phyloP scores from a whole-genome alignment of 2,888 invertebrate genomes.

The Thumatha senex region DNA sequence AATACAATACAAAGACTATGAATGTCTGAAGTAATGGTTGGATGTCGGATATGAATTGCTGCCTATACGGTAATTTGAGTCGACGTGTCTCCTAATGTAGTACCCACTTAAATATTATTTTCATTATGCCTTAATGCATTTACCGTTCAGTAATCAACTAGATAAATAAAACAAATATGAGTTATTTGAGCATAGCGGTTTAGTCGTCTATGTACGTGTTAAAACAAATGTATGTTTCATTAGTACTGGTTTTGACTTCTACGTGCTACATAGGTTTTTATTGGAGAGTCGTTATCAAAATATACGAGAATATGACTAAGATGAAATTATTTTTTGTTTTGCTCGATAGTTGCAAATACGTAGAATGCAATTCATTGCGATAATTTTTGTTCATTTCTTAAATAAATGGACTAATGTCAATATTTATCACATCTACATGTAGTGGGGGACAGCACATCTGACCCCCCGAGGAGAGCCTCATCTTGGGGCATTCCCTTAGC shows the following conservation, averaged over 20 bases:
- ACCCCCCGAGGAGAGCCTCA: too few relatives aligned
- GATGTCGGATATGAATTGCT: slow-evolving; percentile 31
- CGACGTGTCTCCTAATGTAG: slow-evolving; percentile 38
- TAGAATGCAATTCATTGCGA: too few relatives aligned
- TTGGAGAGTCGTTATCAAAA: too few relatives aligned
- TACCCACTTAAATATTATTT: slow-evolving; percentile 40
- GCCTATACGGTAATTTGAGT: slow-evolving; percentile 33
- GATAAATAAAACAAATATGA: slow-evolving; percentile 49
- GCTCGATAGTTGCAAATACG: too few relatives aligned
- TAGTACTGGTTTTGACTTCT: not conserved
- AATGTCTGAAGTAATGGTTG: slow-evolving; percentile 20
- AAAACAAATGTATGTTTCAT: slow-evolving; percentile 12
- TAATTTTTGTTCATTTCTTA: too few relatives aligned
- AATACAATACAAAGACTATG: not conserved
- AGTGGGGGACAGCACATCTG: too few relatives aligned
- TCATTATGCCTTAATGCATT: slow-evolving; percentile 52
- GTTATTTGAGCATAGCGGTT: slow-evolving; percentile 44
- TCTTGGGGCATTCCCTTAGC: too few relatives aligned
- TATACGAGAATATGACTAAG: too few relatives aligned
- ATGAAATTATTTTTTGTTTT: too few relatives aligned
- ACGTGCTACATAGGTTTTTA: too few relatives aligned
- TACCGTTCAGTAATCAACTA: slow-evolving; percentile 53
- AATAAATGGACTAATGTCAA: too few relatives aligned
- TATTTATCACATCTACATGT: too few relatives aligned
- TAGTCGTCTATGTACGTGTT: slow-evolving; percentile 5